Evolutionary conservation across 2,113 vertebrate genomes (phyloP), one percentile per base, ranked within the genome.

Genomic region (Oreochromis aureus): DNA sequence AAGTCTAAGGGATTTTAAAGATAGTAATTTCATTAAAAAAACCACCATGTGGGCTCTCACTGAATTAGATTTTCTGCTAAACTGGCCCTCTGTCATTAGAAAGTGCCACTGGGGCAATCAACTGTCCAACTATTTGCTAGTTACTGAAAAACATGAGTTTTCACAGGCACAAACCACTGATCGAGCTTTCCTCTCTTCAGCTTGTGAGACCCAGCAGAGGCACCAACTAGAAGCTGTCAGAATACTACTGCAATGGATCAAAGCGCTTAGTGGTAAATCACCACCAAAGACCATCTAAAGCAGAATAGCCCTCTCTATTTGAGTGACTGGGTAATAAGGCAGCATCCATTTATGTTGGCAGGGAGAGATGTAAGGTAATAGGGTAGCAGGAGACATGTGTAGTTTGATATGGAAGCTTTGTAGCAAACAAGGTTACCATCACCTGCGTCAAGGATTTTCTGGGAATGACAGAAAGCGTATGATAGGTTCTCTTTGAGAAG

Each of bases 121-220:
- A 76, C 48, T 63, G 13, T 30, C 46, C 56, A 58, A 53, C 61
- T 30, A 84, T 79, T 83, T 27, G 7, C 7, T 18, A 53, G 86
- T 84, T 87, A 91, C 92, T 93, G 89, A 91, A 86, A 89, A 90
- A 32, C 87, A 85, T 84, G 61, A 19, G 90, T 78, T 90, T 63
- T 88, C 84, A 44, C 66, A 56, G 63, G 86, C 73, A 89, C 83
- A 90, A 92, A 83, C 59, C 53, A 81, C 58, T 46, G 59, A 89
- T 83, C 7, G 4, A 90, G 80, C 58, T 41, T 87, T 82, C 63
- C 78, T 81, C 81, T 80, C 80, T 30, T 2, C 88, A 78, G 85
- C 66, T 85, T 63, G 79, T 73, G 46, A 80, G 61, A 83, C 54
- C 48, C 81, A 80, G 63, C 5, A 5, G 63, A 84, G 81, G 71